Percentiles rank a stretch among this genome's conserved stretches.
Evolutionary conservation across 2,797 vertebrate genomes (phyloP).

Genomic region (Heliangelus exortis): DNA sequence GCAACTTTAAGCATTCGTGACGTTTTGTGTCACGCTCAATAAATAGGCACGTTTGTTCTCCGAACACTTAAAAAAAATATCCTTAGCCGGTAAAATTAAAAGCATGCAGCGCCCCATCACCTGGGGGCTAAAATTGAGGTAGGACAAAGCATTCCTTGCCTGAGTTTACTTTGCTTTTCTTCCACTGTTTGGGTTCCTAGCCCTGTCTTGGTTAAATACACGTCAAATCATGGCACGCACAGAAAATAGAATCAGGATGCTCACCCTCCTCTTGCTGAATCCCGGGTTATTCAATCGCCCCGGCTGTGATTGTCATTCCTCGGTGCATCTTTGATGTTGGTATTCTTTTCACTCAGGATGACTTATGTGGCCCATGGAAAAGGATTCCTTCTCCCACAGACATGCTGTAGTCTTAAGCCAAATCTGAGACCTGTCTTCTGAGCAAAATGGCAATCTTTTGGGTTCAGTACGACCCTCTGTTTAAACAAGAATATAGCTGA

Average conservation of each 20-base stretch:
- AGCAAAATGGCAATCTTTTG: background rate
- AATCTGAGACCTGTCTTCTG: background rate
- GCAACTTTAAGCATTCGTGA: conserved; percentile 4
- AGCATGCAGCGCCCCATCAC: conserved; percentile 52
- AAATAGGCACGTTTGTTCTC: conserved; percentile 19
- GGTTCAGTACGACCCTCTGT: background rate
- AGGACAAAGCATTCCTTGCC: conserved; percentile 28
- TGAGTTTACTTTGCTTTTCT: conserved; percentile 43
- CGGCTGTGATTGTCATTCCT: background rate
- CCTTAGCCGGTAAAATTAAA: conserved; percentile 54
- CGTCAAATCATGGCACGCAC: conserved; percentile 11
- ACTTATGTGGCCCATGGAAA: background rate
- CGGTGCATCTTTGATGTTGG: background rate
- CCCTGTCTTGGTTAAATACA: background rate
- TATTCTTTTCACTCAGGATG: background rate
- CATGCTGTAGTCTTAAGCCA: background rate
- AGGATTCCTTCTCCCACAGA: background rate
- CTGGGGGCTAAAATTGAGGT: conserved; percentile 56
- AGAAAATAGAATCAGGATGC: conserved; percentile 22
- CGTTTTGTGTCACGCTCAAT: conserved; percentile 18
- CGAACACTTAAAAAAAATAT: background rate
- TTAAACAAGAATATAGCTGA: conserved; percentile 9
- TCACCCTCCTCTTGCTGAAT: background rate
- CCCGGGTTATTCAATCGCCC: background rate
- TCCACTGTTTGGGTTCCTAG: conserved; percentile 2